Evolutionary conservation across 2,113 vertebrate genomes (phyloP).

Genomic region (Coptodon rendalli): DNA sequence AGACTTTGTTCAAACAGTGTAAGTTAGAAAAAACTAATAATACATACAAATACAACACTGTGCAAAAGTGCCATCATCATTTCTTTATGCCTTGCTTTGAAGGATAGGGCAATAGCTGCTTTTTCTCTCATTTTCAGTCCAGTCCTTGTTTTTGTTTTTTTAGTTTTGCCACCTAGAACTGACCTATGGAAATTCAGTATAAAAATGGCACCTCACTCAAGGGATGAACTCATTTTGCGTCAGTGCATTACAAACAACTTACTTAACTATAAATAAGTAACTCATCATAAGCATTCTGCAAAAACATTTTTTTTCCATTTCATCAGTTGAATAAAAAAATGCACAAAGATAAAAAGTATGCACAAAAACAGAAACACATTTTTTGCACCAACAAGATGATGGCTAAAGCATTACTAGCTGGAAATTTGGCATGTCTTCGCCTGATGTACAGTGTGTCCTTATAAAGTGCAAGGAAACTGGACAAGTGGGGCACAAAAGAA

Average conservation of each 20-base stretch:
- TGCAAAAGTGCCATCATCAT: background rate
- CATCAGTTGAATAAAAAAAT: background rate
- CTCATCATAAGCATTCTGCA: background rate
- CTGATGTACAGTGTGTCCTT: background rate
- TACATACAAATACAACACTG: background rate
- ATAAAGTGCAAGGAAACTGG: background rate
- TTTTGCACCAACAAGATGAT: background rate
- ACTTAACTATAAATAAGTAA: background rate
- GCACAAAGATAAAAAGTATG: background rate
- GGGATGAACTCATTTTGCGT: background rate
- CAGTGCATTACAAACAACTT: background rate
- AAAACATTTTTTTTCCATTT: background rate
- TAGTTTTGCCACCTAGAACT: background rate
- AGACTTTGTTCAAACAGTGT: background rate
- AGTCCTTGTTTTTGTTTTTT: background rate
- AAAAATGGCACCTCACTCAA: background rate
- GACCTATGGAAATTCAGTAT: background rate
- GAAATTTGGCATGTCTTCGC: background rate
- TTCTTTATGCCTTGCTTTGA: background rate
- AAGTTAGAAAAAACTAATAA: background rate
- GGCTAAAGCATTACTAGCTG: background rate
- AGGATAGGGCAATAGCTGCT: background rate
- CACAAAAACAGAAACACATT: background rate
- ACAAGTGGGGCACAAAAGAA: background rate
- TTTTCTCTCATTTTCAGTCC: accelerated